Base-by-base conservation (phyloP, 2,888 invertebrate species). In the Aspidiotus destructor region DNA sequence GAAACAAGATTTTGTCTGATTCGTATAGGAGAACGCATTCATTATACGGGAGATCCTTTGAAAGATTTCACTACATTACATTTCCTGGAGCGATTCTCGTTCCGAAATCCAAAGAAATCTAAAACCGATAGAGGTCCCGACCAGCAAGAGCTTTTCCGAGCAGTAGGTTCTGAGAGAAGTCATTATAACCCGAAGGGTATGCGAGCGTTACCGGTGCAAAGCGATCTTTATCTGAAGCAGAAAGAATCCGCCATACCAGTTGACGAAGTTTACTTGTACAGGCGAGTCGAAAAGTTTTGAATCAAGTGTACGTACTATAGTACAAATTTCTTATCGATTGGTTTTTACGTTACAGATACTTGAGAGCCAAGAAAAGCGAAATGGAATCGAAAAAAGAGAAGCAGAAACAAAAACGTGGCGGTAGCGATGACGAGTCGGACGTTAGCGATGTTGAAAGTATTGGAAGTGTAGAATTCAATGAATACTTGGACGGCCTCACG, bases 71-170 rank as follows among this genome's bases (percentile, higher is more conserved):
- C 89, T 0, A 80, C 93, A 48, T 87, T 92, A 62, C 82, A 92
- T 62, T 99, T 99, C 78, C 80, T 99, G 60, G 97, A 99, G 75
- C 83, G 97, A 57, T 98, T 97, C 77, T 92, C 92, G 10, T 97
- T 92, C 77, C 92, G 94, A 76, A 99, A 99, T 80, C 91, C 91
- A 0, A 91, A 90, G 77, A 86, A 84, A 72, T 75, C 82, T 0
- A 79, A 0, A 81, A 42, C 65, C 58, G 42, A 80, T n/a, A 65
- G 78, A 78, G 53, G 81, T 79, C 73, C 81, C 77, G 65, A 70
- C 44, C 70, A 70, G 10, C 67, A 63, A 61, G 70, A 71, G 65
- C 60, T 71, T 6, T 70, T 71, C 58, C 63, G 70, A 41, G 69
- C 69, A 0, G 70, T 70, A 2, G 70, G 70, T 11, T 62, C 70